phyloP scores from a whole-genome alignment of 2,888 invertebrate genomes.

The Luperina nickerlii region DNA sequence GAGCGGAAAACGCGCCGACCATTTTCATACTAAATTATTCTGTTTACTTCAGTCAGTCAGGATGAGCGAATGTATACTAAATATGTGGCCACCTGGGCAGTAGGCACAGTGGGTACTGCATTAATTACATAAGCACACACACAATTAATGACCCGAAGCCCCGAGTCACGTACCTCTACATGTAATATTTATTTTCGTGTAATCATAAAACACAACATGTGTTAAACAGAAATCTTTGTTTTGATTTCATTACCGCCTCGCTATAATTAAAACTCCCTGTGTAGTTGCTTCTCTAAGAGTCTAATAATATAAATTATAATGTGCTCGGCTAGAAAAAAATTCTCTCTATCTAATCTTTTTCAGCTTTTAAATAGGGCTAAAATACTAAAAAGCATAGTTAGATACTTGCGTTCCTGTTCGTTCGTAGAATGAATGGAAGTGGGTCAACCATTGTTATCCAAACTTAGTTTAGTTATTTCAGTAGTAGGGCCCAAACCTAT shows the following conservation, averaged over 20 bases:
- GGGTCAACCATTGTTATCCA: conserved; percentile 65
- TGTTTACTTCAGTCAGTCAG: conserved; percentile 37
- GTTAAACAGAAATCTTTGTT: conserved; percentile 72
- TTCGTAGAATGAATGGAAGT: conserved; percentile 60
- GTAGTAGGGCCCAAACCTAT: conserved; percentile 36
- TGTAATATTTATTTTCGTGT: conserved; percentile 31
- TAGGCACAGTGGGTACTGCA: conserved; percentile 22
- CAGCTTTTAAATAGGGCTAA: conserved; percentile 34
- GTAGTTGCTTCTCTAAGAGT: conserved; percentile 58
- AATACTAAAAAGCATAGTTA: conserved; percentile 39
- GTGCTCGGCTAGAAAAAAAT: conserved; percentile 25
- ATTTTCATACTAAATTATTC: conserved; percentile 53
- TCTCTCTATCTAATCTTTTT: conserved; percentile 31
- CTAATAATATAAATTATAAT: conserved; percentile 66
- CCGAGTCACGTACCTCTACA: conserved; percentile 21
- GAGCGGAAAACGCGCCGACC: conserved; percentile 32
- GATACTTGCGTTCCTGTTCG: conserved; percentile 42
- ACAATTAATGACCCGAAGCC: conserved; percentile 37
- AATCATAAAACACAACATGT: conserved; percentile 58
- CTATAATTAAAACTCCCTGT: conserved; percentile 79
- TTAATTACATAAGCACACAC: conserved; percentile 45
- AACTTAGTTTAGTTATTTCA: conserved; percentile 63
- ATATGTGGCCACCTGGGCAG: conserved; percentile 40
- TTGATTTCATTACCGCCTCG: conserved; percentile 75
- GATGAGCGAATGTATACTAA: conserved; percentile 44